These are phyloP conservation scores for Erebia epiphron DNA, from an alignment of 2,888 invertebrate genomes.

Conservation along the genomic window DNA sequence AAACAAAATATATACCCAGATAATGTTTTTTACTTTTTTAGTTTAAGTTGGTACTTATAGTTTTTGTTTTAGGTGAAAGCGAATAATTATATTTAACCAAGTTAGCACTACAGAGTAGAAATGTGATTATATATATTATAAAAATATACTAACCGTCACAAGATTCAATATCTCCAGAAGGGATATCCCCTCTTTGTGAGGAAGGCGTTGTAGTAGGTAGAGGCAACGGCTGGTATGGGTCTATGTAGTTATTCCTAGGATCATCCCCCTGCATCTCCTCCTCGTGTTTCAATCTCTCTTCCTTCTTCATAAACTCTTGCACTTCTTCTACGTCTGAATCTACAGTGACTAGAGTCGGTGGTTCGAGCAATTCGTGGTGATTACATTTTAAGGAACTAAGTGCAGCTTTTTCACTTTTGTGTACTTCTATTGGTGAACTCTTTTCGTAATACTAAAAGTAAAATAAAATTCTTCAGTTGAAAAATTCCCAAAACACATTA, in stretches of 20 bases:
- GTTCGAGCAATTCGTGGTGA: constrained; percentile 50
- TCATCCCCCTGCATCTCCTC: constrained; percentile 75
- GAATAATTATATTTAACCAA: too few relatives aligned
- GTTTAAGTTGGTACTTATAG: too few relatives aligned
- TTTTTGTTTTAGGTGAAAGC: too few relatives aligned
- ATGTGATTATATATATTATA: too few relatives aligned
- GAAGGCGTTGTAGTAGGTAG: constrained; percentile 50
- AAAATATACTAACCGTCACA: constrained; percentile 65
- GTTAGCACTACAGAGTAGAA: too few relatives aligned
- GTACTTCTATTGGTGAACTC: constrained; percentile 81
- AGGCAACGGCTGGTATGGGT: constrained; percentile 52
- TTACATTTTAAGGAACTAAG: constrained; percentile 78
- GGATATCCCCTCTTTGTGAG: constrained; percentile 69
- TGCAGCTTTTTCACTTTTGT: constrained; percentile 73
- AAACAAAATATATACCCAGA: too few relatives aligned
- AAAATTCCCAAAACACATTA: neutral
- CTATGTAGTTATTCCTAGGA: constrained; percentile 64
- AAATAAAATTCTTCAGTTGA: neutral
- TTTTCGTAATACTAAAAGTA: constrained; percentile 82
- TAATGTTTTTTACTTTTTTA: too few relatives aligned
- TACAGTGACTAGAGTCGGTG: constrained; percentile 57
- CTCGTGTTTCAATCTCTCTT: constrained; percentile 63
- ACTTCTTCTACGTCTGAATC: constrained; percentile 70
- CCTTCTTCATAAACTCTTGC: constrained; percentile 63
- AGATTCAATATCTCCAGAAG: constrained; percentile 69